Conservation (phyloP, 1,140 invertebrate genomes). For the Helicoverpa zea region DNA sequence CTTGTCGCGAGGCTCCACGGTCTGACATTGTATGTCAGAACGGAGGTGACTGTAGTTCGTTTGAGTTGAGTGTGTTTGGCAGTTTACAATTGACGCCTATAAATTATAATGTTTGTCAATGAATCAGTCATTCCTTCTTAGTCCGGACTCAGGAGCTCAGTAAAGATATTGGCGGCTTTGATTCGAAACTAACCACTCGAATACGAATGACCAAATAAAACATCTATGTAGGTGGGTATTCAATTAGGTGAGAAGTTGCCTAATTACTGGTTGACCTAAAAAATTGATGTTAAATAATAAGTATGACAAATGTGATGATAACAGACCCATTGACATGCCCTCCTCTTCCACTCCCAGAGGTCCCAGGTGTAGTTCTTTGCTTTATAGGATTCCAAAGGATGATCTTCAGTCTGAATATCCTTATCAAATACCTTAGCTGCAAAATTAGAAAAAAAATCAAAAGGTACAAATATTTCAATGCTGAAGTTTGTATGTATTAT, state of each 20-base stretch:
- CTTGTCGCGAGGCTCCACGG: slow-evolving; percentile 80
- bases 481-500: not conserved
- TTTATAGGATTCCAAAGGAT: slow-evolving; percentile 89
- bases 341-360: slow-evolving; percentile 91
- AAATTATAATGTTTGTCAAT: not conserved
- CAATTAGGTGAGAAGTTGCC: too few species aligned
- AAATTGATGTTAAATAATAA: too few species aligned
- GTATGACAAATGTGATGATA: not conserved
- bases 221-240: too few species aligned
- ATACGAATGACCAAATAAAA: too few species aligned
- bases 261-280: too few species aligned
- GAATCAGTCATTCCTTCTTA: too few species aligned
- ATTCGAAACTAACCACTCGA: too few species aligned
- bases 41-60: slow-evolving; percentile 87
- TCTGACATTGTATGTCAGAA: slow-evolving; percentile 87
- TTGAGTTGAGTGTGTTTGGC: slow-evolving; percentile 88
- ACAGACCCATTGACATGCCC: slow-evolving; percentile 90
- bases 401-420: slow-evolving; percentile 90
- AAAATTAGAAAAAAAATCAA: slow-evolving; percentile 23
- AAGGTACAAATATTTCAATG: too few species aligned
- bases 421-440: slow-evolving; percentile 86
- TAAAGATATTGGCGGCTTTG: too few species aligned
- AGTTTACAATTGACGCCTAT: slow-evolving; percentile 88
- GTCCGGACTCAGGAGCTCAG: too few species aligned
- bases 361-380: slow-evolving; percentile 92